Base-by-base conservation (phyloP, 2,888 invertebrate species). In the Caenorhabditis uteleia region DNA sequence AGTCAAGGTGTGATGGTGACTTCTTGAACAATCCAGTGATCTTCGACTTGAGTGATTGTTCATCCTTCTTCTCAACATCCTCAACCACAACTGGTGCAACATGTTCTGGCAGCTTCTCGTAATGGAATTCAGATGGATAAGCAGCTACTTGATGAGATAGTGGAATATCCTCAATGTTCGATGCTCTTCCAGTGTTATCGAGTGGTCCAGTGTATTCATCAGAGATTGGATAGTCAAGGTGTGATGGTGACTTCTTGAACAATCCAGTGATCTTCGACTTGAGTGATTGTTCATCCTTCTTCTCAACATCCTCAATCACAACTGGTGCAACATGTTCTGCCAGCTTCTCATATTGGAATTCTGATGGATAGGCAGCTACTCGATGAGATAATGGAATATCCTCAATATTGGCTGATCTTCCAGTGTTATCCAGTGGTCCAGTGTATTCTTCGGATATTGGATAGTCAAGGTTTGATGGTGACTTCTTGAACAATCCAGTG, bases 221-320 rank as follows among this genome's bases (percentile, higher is more conserved):
- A 39, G 67, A 60, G 23, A 46, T 51, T 27, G 70, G 70, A 42
- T 70, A 72, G 51, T 73, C 69, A 21, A 39, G 42, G 21, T 74
- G 74, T 45, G 72, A 53, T 7, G 56, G 39, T 4, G 49, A 55
- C 34, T 54, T 58, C 48, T 67, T 69, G 72, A 73, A 73, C 25
- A 73, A 47, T 38, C 74, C 70, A 31, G 64, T 54, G 43, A 62
- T 44, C 34, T 50, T 58, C 53, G 58, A 68, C 33, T 62, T 45
- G n/a, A 70, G 38, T 16, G 59, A 64, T 20, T 65, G 34, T 21
- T 54, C 54, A 16, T 46, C 45, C 40, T 54, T 44, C 57, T 50
- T 50, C 40, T 43, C 53, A 7, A 39, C 29, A 21, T 57, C 48
- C 14, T 51, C 62, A 39, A 39, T 16, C 5, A 43, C 26, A 27